Percentiles rank a stretch among this genome's conserved stretches.
phyloP scores from a whole-genome alignment of 1,140 invertebrate genomes.

The Papilio polytes region DNA sequence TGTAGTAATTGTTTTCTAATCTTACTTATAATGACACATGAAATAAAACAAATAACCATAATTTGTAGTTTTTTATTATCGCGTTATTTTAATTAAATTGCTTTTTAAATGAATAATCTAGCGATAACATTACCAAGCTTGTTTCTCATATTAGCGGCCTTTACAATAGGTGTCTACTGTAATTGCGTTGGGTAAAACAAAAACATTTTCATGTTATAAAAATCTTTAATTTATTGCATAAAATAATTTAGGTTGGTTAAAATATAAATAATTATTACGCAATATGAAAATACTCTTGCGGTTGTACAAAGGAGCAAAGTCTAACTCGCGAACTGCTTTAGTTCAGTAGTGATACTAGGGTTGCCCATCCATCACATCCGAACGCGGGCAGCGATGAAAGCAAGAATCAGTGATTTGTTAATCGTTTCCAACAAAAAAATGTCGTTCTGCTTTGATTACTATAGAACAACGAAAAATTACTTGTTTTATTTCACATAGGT shows the following conservation, averaged over 20 bases:
- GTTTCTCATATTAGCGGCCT: no score
- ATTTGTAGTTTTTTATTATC: constrained; percentile 1
- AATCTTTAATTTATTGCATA: no score
- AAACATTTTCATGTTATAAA: no score
- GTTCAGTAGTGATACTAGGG: background rate
- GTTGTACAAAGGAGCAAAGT: background rate
- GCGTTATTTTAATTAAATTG: background rate
- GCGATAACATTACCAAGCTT: no score
- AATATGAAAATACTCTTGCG: background rate
- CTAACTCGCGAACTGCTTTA: background rate
- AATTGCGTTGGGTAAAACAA: no score
- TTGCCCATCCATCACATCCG: background rate
- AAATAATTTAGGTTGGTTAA: no score
- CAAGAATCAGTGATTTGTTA: background rate
- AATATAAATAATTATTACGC: constrained; percentile 6
- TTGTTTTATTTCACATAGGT: no score
- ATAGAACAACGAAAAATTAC: background rate
- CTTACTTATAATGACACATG: background rate
- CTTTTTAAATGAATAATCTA: background rate
- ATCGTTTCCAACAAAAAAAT: background rate
- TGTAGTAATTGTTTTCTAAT: no score
- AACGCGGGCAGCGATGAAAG: background rate
- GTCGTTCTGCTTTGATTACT: background rate
- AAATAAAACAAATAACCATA: background rate
- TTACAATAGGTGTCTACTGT: background rate